These are phyloP conservation scores for Drosophila sp. DNA, from an alignment of 1,140 invertebrate genomes.

Conservation along the genomic window DNA sequence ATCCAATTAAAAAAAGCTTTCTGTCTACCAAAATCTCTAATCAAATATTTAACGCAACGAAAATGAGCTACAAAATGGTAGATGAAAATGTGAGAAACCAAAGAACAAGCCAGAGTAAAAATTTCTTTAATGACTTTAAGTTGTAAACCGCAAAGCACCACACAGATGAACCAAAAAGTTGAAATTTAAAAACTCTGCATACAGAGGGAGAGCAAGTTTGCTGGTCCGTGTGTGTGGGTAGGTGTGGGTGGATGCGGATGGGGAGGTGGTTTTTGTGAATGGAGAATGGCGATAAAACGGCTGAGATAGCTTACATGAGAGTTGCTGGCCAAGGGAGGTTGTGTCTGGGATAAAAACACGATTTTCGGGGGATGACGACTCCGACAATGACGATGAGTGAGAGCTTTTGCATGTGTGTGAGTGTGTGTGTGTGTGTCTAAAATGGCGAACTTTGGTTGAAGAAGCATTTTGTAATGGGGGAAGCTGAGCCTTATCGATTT, in stretches of 20 bases:
- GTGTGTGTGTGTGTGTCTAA: conserved; percentile 44
- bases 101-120: conserved; percentile 25
- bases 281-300: conserved; percentile 17
- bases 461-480: conserved; percentile 4
- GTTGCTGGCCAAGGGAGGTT: conserved; percentile 11
- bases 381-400: conserved; percentile 9
- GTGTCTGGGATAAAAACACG: conserved; percentile 42
- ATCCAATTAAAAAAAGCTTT: conserved; percentile 42
- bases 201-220: background rate
- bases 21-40: conserved; percentile 58
- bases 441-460: conserved; percentile 64
- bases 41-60: conserved; percentile 69
- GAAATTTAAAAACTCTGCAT: conserved; percentile 60
- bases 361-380: conserved; percentile 48
- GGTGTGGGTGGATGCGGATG: background rate
- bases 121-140: conserved; percentile 72
- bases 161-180: conserved; percentile 73
- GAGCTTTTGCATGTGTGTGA: conserved; percentile 31
- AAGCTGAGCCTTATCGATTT: conserved; percentile 42
- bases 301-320: conserved; percentile 57
- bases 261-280: background rate
- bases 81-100: conserved; percentile 34
- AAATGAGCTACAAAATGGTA: conserved; percentile 65
- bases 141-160: conserved; percentile 69
- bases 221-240: background rate